Evolutionary conservation across 1,140 invertebrate species (phyloP).

Genomic region (Trichonephila clavata): DNA sequence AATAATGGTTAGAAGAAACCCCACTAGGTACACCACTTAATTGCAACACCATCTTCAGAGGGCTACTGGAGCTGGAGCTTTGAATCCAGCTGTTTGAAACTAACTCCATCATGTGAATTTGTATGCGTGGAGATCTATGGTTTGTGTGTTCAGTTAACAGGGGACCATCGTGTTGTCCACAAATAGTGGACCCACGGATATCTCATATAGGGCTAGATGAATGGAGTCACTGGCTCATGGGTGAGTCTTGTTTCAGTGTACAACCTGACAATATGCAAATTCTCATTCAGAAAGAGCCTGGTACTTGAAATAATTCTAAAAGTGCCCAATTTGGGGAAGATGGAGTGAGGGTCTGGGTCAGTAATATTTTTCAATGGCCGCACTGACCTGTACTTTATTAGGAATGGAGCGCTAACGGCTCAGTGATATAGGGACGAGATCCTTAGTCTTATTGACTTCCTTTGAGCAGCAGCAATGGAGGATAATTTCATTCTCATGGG

Average conservation of each 20-base stretch:
- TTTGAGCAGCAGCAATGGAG: neutral
- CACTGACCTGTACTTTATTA: neutral
- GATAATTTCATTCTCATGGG: neutral
- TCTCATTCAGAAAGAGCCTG: neutral
- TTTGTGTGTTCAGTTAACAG: neutral
- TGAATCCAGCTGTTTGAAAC: too few species aligned
- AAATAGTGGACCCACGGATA: neutral
- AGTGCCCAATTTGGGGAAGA: neutral
- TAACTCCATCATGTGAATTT: neutral
- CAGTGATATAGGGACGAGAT: neutral
- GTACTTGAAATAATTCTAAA: neutral
- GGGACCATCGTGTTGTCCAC: neutral
- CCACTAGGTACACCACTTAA: too few species aligned
- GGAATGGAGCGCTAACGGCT: neutral
- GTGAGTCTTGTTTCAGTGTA: neutral
- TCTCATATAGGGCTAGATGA: neutral
- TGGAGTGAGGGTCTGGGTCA: rapidly evolving
- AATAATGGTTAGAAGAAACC: too few species aligned
- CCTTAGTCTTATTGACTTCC: neutral
- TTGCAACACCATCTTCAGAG: too few species aligned
- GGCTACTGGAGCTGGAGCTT: too few species aligned
- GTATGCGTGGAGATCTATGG: neutral
- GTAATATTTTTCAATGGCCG: neutral
- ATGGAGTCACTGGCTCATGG: neutral
- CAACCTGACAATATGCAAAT: neutral